Evolutionary conservation across 2,113 vertebrate genomes (phyloP).

Genomic region (Scomber japonicus): DNA sequence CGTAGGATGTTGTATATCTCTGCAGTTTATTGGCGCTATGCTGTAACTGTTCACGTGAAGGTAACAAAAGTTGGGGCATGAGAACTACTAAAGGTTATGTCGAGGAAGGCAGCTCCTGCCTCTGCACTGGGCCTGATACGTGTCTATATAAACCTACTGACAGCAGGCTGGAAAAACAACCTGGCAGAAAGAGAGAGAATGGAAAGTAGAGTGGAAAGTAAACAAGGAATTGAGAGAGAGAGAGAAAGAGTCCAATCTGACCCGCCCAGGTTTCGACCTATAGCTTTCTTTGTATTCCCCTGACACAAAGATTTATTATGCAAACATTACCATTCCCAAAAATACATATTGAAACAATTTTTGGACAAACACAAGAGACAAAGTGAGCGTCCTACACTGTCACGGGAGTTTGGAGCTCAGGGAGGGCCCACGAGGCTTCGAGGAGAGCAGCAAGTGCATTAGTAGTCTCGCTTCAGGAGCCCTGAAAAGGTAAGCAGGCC

Average conservation of each 20-base stretch:
- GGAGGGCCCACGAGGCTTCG: slow-evolving; percentile 46
- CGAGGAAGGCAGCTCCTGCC: slow-evolving; percentile 26
- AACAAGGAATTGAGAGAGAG: slow-evolving; percentile 44
- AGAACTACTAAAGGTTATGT: slow-evolving; percentile 40
- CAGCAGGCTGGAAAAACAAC: slow-evolving; percentile 66
- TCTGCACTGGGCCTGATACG: slow-evolving; percentile 50
- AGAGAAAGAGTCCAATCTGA: slow-evolving; percentile 46
- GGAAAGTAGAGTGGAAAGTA: slow-evolving; percentile 61
- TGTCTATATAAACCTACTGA: slow-evolving; percentile 62
- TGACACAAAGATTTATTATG: slow-evolving; percentile 85
- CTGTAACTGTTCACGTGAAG: slow-evolving; percentile 3
- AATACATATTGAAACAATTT: slow-evolving; percentile 87
- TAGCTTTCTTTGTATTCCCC: slow-evolving; percentile 76
- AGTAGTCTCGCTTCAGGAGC: slow-evolving; percentile 81
- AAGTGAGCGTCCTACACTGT: slow-evolving; percentile 76
- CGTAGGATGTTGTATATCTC: slow-evolving; percentile 14
- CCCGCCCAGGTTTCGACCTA: slow-evolving; percentile 79
- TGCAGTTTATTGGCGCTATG: slow-evolving; percentile 20
- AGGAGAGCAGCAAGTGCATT: slow-evolving; percentile 64
- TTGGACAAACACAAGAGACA: slow-evolving; percentile 83
- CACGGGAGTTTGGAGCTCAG: slow-evolving; percentile 73
- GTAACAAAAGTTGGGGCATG: neutral
- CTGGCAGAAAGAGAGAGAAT: slow-evolving; percentile 40
- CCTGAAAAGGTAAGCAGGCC: slow-evolving; percentile 76
- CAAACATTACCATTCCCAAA: slow-evolving; percentile 84